Evolutionary conservation across 2,113 vertebrate species (phyloP), one percentile per base, ranked within the genome.

Genomic region (Oplegnathus fasciatus): DNA sequence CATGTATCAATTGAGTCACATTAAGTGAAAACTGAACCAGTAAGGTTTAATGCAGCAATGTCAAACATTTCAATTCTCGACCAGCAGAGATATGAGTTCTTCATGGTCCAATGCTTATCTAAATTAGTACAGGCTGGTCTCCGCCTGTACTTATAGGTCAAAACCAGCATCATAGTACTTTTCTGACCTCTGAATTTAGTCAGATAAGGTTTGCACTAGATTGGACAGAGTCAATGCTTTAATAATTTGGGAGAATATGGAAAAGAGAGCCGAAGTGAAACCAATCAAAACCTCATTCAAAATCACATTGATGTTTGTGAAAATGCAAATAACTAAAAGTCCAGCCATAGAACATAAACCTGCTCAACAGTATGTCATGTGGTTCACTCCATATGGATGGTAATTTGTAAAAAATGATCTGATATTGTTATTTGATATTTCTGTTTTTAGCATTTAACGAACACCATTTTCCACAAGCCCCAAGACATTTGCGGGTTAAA

Each of bases 21-120:
- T 79, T 81, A 42, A 48, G 42, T 62, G 61, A 74, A 83, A 91
- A 79, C 42, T 68, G 68, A 90, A 73, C 28, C 77, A n/a, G 55
- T 26, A 28, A 37, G 52, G 44, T 67, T 84, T 64, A 78, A n/a
- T 72, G 66, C 24, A 78, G 61, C 61, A 24, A 67, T 37, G 74
- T 74, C 62, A 84, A 80, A 76, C 55, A 68, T 76, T 67, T 57
- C 58, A 72, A 24, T 46, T 80, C 37, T 70, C 14, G 15, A 80
- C 58, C 66, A 70, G 50, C 66, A 58, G 54, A 17, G 50, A 77
- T 32, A 65, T 6, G 60, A 58, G 60, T 69, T 80, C 66, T 71
- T 74, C 75, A 70, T 8, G 66, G 85, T 84, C 57, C 37, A 66
- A 7, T 82, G 34, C 26, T 48, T 24, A 46, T 77, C 26, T 78